phyloP scores from a whole-genome alignment of 2,113 vertebrate species.

The Okapia johnstoni region DNA sequence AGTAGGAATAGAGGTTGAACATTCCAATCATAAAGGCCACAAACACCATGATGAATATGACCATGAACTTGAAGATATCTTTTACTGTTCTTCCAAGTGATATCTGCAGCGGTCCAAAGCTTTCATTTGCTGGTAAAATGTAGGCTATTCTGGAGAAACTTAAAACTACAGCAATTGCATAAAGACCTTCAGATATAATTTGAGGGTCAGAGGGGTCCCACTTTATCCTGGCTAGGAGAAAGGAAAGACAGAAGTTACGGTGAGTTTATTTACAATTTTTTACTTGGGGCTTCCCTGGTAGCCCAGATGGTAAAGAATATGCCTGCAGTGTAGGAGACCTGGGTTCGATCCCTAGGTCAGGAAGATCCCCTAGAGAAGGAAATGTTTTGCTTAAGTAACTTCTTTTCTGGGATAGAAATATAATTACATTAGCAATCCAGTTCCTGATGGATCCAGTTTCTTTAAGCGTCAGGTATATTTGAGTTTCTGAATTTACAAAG shows the following conservation, averaged over 20 bases:
- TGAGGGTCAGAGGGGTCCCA: conserved; percentile 96
- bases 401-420: background rate
- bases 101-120: conserved; percentile 96
- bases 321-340: background rate
- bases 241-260: conserved; percentile 55
- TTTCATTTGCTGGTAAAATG: conserved; percentile 96
- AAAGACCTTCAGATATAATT: conserved; percentile 96
- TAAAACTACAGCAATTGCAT: conserved; percentile 95
- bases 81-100: conserved; percentile 95
- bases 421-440: background rate
- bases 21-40: conserved; percentile 99
- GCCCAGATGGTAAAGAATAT: background rate
- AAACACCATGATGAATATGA: conserved; percentile 97
- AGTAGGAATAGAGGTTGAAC: conserved; percentile 98
- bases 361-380: background rate
- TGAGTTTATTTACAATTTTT: background rate
- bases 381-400: background rate
- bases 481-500: background rate
- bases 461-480: background rate
- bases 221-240: conserved; percentile 89
- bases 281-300: background rate
- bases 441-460: background rate
- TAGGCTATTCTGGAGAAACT: conserved; percentile 97
- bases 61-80: conserved; percentile 99
- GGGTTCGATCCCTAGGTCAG: background rate